phyloP scores from a whole-genome alignment of 2,797 vertebrate species.

The Halcyon badia region DNA sequence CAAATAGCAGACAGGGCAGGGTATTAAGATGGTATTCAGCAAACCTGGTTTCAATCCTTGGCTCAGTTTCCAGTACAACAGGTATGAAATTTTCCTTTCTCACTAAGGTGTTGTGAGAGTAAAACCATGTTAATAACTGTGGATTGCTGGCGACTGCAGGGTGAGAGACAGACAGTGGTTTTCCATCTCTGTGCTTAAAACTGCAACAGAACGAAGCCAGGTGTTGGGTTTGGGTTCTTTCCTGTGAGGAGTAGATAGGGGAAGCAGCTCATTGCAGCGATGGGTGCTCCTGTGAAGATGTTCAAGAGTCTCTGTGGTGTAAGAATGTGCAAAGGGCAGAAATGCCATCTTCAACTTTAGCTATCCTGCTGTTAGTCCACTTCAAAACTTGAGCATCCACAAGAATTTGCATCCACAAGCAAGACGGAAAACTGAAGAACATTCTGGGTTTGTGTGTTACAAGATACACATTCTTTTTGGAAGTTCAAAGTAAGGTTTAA shows the following conservation, averaged over 20 bases:
- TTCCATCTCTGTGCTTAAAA: background rate
- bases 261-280: background rate
- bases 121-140: background rate
- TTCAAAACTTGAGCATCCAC: background rate
- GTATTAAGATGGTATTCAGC: slow-evolving; percentile 25
- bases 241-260: background rate
- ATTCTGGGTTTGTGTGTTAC: background rate
- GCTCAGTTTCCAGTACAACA: slow-evolving; percentile 46
- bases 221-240: background rate
- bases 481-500: slow-evolving; percentile 33
- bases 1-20: slow-evolving; percentile 12
- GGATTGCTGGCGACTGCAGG: background rate
- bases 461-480: background rate
- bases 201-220: background rate
- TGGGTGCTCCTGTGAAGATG: background rate
- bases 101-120: background rate
- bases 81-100: slow-evolving; percentile 60
- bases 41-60: slow-evolving; percentile 34
- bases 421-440: background rate
- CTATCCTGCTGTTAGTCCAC: background rate
- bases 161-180: background rate
- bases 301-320: background rate
- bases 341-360: background rate
- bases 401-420: background rate
- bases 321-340: background rate